Evolutionary conservation across 2,888 invertebrate species (phyloP).

Genomic region (Horisme vitalbata): DNA sequence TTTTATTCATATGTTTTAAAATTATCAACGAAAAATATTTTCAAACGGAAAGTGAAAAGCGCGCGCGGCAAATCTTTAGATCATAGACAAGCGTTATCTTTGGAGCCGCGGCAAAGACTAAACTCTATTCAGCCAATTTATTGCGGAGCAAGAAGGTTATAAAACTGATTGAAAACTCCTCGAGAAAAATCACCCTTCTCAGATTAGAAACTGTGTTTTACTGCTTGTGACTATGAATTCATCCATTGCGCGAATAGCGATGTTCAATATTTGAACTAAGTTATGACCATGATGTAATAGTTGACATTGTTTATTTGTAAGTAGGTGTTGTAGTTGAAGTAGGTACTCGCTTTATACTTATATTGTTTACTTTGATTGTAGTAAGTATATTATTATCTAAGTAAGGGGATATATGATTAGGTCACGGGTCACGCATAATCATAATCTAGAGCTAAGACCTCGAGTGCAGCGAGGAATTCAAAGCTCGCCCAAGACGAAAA

Average conservation of each 20-base stretch:
- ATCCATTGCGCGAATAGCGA: slow-evolving; percentile 15
- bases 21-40: neutral
- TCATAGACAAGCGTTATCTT: slow-evolving; percentile 14
- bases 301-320: slow-evolving; percentile 12
- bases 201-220: slow-evolving; percentile 17
- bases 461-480: too few relatives aligned
- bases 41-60: slow-evolving; percentile 11
- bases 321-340: slow-evolving; percentile 7
- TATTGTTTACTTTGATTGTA: slow-evolving; percentile 22
- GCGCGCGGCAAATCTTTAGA: slow-evolving; percentile 25
- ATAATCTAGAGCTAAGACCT: too few relatives aligned
- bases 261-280: slow-evolving; percentile 26
- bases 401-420: too few relatives aligned
- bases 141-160: slow-evolving; percentile 18
- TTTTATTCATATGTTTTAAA: too few relatives aligned
- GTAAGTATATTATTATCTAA: too few relatives aligned
- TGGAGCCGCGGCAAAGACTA: slow-evolving; percentile 26
- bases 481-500: too few relatives aligned
- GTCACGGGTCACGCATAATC: too few relatives aligned
- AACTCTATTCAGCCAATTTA: slow-evolving; percentile 21
- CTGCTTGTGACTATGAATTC: slow-evolving; percentile 11
- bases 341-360: slow-evolving; percentile 14
- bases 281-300: slow-evolving; percentile 25
- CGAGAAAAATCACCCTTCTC: slow-evolving; percentile 4
- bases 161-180: slow-evolving; percentile 24